A percentile compares a stretch with the other conserved stretches of the same genome.
These are phyloP conservation scores for Corydoras maculifer DNA, from an alignment of 2,113 vertebrate species.

Conservation along the genomic window DNA sequence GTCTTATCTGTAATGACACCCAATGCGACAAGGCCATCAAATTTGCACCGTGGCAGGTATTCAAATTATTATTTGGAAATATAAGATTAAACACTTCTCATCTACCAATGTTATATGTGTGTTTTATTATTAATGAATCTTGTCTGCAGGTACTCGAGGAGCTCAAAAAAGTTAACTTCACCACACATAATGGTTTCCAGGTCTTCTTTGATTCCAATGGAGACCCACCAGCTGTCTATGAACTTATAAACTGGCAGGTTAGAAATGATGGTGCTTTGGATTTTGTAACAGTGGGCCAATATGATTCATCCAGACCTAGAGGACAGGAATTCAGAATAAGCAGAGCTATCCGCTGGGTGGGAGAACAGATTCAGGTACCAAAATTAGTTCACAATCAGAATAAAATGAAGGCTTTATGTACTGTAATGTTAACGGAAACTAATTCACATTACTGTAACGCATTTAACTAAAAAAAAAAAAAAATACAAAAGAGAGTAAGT, in stretches of 20 bases:
- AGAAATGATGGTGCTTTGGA: conserved; percentile 34
- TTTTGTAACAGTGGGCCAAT: conserved; percentile 53
- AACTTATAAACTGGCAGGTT: conserved; percentile 61
- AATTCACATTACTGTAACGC: too few relatives aligned
- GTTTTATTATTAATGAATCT: neutral
- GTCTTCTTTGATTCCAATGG: conserved; percentile 61
- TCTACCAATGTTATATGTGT: neutral
- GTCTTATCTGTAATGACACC: conserved; percentile 44
- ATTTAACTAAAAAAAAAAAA: too few relatives aligned
- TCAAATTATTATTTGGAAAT: neutral
- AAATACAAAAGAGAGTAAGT: too few relatives aligned
- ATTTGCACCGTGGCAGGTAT: conserved; percentile 51
- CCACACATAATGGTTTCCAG: conserved; percentile 49
- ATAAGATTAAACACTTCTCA: neutral
- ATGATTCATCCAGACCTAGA: conserved; percentile 50
- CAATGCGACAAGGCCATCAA: conserved; percentile 43
- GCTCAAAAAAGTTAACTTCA: conserved; percentile 53
- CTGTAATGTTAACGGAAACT: neutral
- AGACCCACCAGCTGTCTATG: conserved; percentile 58
- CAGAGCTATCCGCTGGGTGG: conserved; percentile 51
- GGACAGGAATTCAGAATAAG: conserved; percentile 48
- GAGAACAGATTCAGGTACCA: conserved; percentile 43
- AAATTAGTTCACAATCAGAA: neutral
- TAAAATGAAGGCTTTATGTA: neutral
- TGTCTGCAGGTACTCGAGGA: conserved; percentile 46